A percentile compares a stretch with the other conserved stretches of the same genome.
Evolutionary conservation across 1,140 invertebrate genomes (phyloP).

Genomic region (Patella vulgata): DNA sequence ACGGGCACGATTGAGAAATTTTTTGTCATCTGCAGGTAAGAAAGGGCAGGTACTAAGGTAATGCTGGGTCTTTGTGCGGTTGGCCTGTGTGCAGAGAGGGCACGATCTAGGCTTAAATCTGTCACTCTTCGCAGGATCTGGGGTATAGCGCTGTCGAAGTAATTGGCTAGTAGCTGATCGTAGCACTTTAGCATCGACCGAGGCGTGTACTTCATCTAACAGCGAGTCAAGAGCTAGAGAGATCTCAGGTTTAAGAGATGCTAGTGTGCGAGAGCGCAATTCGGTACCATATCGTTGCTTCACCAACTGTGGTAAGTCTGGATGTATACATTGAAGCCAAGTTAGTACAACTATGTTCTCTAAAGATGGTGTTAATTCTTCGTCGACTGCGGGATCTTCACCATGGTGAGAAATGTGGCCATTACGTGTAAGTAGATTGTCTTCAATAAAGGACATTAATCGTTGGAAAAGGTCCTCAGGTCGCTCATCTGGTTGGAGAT

Average conservation of each 20-base stretch:
- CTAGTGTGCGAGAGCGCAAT: constrained; percentile 22
- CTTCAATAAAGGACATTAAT: constrained; percentile 29
- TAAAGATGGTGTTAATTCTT: constrained; percentile 22
- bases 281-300: constrained; percentile 38
- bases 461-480: constrained; percentile 36
- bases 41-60: no score
- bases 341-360: constrained; percentile 31
- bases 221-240: constrained; percentile 30
- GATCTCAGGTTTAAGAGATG: constrained; percentile 44
- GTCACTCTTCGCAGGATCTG: no score
- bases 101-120: no score
- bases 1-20: no score
- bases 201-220: constrained; percentile 25
- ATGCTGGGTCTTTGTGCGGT: no score
- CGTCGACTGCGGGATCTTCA: constrained; percentile 18
- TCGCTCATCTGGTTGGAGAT: constrained; percentile 23
- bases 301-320: constrained; percentile 21
- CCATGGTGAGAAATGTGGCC: constrained; percentile 23
- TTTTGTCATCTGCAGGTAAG: no score
- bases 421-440: constrained; percentile 19
- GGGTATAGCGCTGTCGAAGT: no score
- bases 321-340: constrained; percentile 29
- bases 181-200: constrained; percentile 13
- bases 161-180: no score
- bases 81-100: no score